These are phyloP conservation scores for Anabacerthia variegaticeps DNA, from an alignment of 2,797 vertebrate genomes.

Conservation along the genomic window DNA sequence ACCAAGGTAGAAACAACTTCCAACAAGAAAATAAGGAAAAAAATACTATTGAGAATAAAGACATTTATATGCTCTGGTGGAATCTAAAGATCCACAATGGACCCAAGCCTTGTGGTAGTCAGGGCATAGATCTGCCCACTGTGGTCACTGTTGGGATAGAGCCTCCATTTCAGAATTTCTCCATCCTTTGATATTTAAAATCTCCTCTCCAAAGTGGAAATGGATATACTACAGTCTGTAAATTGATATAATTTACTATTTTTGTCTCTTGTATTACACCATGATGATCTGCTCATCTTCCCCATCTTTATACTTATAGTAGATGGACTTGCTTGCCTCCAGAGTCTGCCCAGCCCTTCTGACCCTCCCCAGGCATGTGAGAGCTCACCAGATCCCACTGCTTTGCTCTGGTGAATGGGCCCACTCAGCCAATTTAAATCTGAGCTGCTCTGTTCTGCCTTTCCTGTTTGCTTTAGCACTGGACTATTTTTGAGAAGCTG, in stretches of 20 bases:
- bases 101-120: neutral
- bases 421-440: neutral
- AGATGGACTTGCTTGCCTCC: neutral
- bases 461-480: neutral
- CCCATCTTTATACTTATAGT: neutral
- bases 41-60: neutral
- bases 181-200: neutral
- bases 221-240: neutral
- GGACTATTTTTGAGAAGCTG: neutral
- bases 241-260: neutral
- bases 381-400: neutral
- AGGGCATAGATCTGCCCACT: fast-evolving
- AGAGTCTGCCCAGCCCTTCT: neutral
- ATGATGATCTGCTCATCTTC: neutral
- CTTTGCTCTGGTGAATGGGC: neutral
- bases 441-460: neutral
- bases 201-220: neutral
- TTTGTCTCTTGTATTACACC: neutral
- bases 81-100: neutral
- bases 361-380: fast-evolving
- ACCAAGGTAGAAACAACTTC: neutral
- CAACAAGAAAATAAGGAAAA: neutral
- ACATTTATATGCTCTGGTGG: neutral
- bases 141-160: neutral
- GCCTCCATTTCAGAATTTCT: neutral